phyloP scores from a whole-genome alignment of 2,113 vertebrate species.

The Prionailurus viverrinus region DNA sequence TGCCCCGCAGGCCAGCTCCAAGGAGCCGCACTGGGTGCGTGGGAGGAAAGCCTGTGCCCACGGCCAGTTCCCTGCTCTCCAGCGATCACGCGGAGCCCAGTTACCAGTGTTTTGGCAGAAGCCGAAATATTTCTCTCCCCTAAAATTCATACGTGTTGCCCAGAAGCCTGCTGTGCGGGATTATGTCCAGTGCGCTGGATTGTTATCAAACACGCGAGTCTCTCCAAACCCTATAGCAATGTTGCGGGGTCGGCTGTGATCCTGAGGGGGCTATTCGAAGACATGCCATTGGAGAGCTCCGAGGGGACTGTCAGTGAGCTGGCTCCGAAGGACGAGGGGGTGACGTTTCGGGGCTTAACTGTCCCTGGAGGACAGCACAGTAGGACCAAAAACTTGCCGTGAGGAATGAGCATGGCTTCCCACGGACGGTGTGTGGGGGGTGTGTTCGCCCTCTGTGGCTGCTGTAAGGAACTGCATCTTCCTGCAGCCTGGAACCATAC shows the following conservation, averaged over 20 bases:
- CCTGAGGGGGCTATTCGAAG: neutral
- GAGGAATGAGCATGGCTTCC: neutral
- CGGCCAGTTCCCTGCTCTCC: neutral
- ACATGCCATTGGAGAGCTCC: too few species aligned
- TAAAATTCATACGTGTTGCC: neutral
- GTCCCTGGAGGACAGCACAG: neutral
- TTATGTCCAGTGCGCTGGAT: neutral
- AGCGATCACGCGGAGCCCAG: too few species aligned
- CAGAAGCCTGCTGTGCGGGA: neutral
- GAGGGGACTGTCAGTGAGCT: neutral
- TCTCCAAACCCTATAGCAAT: neutral
- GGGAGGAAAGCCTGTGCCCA: neutral
- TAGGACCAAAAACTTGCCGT: rapidly evolving
- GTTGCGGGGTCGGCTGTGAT: neutral
- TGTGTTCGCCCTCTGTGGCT: rapidly evolving
- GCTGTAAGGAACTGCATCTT: neutral
- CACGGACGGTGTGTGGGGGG: neutral
- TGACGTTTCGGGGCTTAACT: neutral
- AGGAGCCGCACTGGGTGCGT: too few species aligned
- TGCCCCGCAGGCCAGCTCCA: neutral
- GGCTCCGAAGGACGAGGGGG: neutral
- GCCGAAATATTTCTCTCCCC: neutral
- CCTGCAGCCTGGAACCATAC: neutral
- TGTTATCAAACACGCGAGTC: neutral
- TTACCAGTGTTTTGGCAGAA: neutral